Evolutionary conservation across 1,140 invertebrate species (phyloP).

Genomic region (Cotesia chilonis): DNA sequence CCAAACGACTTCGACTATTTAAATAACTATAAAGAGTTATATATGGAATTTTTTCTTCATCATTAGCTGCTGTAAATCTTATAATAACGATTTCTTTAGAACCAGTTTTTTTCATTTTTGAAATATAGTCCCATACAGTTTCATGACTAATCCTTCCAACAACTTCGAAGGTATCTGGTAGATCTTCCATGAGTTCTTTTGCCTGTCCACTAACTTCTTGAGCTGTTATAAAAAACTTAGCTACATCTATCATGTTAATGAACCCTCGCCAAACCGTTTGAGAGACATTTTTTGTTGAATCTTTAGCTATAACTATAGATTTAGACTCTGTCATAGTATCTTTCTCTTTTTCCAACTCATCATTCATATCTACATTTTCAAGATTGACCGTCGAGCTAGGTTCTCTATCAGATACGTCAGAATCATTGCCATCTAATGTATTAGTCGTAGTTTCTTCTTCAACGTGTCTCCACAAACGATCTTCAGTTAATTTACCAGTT

Average conservation of each 20-base stretch:
- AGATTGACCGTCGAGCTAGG: slow-evolving; percentile 70
- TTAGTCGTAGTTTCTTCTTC: slow-evolving; percentile 61
- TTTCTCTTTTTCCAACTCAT: slow-evolving; percentile 57
- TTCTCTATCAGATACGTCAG: slow-evolving; percentile 66
- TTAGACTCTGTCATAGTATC: slow-evolving; percentile 45
- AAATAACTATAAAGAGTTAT: slow-evolving; percentile 91
- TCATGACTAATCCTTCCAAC: slow-evolving; percentile 90
- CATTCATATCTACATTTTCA: slow-evolving; percentile 67
- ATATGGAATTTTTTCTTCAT: slow-evolving; percentile 86
- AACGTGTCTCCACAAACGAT: slow-evolving; percentile 61
- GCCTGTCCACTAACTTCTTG: slow-evolving; percentile 81
- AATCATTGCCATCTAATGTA: slow-evolving; percentile 62
- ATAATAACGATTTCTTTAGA: slow-evolving; percentile 89
- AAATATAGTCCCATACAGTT: slow-evolving; percentile 93
- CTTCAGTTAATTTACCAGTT: slow-evolving; percentile 55
- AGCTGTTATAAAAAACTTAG: slow-evolving; percentile 85
- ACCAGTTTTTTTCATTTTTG: slow-evolving; percentile 86
- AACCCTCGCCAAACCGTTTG: slow-evolving; percentile 83
- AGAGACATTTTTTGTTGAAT: slow-evolving; percentile 46
- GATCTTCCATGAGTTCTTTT: slow-evolving; percentile 73
- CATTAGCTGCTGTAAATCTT: slow-evolving; percentile 78
- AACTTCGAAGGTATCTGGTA: slow-evolving; percentile 84
- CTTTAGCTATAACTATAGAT: slow-evolving; percentile 26
- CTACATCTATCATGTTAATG: slow-evolving; percentile 90
- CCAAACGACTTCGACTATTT: slow-evolving; percentile 78